These are phyloP conservation scores for Trichosurus vulpecula DNA, from an alignment of 2,797 vertebrate species.

Conservation along the genomic window DNA sequence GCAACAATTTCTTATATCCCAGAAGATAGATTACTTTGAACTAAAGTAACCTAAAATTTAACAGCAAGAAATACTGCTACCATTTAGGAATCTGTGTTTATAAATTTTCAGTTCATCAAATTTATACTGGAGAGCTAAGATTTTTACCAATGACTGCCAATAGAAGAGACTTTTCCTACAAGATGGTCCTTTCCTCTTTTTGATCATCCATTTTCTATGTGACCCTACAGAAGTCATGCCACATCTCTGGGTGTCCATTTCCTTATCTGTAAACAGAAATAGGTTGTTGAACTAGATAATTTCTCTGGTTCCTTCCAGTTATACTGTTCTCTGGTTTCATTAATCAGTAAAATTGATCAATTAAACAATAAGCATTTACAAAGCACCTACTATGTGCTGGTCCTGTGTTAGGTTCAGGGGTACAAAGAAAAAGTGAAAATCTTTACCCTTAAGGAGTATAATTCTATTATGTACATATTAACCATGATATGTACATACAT, in stretches of 20 bases:
- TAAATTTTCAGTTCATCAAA: conserved; percentile 70
- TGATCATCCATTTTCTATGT: conserved; percentile 26
- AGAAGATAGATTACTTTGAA: conserved; percentile 77
- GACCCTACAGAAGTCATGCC: neutral
- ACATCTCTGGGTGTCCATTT: conserved; percentile 37
- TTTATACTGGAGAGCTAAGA: conserved; percentile 60
- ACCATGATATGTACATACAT: neutral
- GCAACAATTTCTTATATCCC: conserved; percentile 64
- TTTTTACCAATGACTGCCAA: conserved; percentile 48
- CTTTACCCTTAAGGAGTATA: neutral
- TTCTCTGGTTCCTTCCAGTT: neutral
- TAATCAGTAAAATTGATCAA: neutral
- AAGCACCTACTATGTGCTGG: neutral
- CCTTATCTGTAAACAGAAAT: conserved; percentile 22
- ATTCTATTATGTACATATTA: neutral
- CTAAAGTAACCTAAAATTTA: conserved; percentile 77
- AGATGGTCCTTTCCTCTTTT: conserved; percentile 13
- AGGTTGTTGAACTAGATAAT: conserved; percentile 19
- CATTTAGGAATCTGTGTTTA: conserved; percentile 69
- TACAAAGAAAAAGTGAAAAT: neutral
- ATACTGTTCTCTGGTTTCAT: conserved; percentile 25
- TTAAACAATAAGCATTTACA: neutral
- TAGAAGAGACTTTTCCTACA: conserved; percentile 29
- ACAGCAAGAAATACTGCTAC: conserved; percentile 59
- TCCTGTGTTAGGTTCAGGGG: neutral